A percentile compares a stretch with the other conserved stretches of the same genome.
Conservation (phyloP, 2,113 vertebrate genomes). For the Oreochromis tanganicae region DNA sequence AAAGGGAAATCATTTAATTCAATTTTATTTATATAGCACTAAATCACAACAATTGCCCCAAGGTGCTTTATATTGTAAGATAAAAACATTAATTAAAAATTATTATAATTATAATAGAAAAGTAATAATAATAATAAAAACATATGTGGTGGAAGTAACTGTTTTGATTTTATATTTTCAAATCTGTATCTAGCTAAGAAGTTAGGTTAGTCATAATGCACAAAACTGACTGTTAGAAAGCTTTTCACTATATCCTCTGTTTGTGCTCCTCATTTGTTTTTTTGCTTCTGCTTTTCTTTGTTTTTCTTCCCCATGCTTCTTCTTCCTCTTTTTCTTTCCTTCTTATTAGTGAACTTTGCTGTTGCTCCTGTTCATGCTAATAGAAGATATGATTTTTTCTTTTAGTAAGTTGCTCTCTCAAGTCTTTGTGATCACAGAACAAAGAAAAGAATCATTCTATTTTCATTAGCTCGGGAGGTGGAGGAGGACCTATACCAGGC, state of each 20-base stretch:
- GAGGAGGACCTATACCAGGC: not conserved
- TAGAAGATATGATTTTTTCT: not conserved
- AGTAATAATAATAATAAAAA: not conserved
- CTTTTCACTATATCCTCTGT: not conserved
- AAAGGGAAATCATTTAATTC: not conserved
- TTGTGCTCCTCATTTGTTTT: not conserved
- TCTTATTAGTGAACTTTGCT: not conserved
- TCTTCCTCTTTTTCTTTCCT: not conserved
- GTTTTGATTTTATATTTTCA: not conserved
- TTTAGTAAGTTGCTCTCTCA: not conserved
- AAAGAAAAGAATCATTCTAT: not conserved
- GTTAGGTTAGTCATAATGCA: not conserved
- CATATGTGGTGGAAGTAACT: not conserved
- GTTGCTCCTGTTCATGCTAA: not conserved
- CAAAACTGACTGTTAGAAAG: not conserved
- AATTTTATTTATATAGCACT: not conserved
- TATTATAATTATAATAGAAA: not conserved
- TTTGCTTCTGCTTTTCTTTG: not conserved
- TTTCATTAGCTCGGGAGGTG: not conserved
- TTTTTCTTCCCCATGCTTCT: not conserved
- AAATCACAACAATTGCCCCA: not conserved
- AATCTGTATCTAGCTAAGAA: not conserved
- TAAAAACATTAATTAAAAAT: not conserved
- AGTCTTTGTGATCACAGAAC: not conserved
- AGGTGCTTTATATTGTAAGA: not conserved